These are phyloP conservation scores for Corythornis cristatus DNA, from an alignment of 2,113 vertebrate genomes.

Conservation along the genomic window DNA sequence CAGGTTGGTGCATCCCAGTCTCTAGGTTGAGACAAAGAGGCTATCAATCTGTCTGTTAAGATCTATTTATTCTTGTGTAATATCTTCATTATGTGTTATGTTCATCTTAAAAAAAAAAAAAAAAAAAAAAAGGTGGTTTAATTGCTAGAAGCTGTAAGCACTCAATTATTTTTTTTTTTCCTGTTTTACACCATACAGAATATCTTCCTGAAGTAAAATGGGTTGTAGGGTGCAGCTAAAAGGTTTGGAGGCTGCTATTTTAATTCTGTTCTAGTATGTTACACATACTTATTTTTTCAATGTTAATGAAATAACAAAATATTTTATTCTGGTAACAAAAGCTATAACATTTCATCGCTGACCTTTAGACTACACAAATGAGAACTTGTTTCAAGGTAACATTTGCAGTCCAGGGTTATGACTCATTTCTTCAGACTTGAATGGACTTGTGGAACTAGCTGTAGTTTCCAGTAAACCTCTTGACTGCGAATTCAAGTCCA, in stretches of 20 bases:
- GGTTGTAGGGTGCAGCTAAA: background rate
- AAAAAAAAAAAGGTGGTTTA: background rate
- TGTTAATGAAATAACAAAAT: background rate
- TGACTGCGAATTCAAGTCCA: background rate
- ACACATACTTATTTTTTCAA: background rate
- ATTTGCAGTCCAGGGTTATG: background rate
- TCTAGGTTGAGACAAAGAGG: background rate
- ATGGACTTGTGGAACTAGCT: background rate
- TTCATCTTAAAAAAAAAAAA: background rate
- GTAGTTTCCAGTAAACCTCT: background rate
- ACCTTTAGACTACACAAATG: background rate
- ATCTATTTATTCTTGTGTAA: background rate
- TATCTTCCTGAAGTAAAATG: background rate
- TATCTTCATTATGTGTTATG: background rate
- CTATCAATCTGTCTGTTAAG: background rate
- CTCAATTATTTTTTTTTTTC: background rate
- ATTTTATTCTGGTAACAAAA: background rate
- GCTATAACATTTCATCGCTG: background rate
- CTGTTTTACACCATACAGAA: background rate
- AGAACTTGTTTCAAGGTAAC: constrained; percentile 2
- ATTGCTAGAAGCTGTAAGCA: background rate
- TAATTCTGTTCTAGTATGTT: background rate
- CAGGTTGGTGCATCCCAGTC: background rate
- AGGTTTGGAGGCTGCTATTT: background rate
- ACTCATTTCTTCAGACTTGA: constrained; percentile 35